phyloP scores from a whole-genome alignment of 2,113 vertebrate genomes.

The Cephalopterus ornatus region DNA sequence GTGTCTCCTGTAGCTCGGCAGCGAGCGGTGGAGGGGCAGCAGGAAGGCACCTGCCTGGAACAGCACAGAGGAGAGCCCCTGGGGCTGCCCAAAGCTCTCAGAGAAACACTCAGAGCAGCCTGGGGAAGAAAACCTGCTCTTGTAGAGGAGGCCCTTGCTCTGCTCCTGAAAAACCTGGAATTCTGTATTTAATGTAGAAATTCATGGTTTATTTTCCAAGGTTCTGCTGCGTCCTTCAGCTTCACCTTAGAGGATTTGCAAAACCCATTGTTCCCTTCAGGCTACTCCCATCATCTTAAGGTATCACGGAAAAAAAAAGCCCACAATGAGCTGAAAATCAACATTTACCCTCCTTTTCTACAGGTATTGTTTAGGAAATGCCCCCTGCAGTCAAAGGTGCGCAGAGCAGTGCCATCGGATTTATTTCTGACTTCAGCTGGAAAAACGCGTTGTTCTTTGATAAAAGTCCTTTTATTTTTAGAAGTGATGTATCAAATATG shows the following conservation, averaged over 20 bases:
- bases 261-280: neutral
- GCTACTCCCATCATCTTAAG: neutral
- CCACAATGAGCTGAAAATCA: neutral
- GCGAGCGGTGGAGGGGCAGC: neutral
- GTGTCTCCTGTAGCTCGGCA: neutral
- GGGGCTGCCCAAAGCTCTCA: neutral
- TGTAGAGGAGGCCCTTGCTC: neutral
- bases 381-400: neutral
- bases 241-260: neutral
- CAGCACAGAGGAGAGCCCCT: neutral
- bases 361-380: neutral
- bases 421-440: neutral
- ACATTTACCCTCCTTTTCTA: neutral
- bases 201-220: neutral
- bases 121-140: neutral
- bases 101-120: neutral
- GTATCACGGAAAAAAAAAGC: neutral
- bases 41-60: neutral
- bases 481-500: conserved; percentile 24
- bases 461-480: conserved; percentile 33
- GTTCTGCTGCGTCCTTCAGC: neutral
- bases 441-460: neutral
- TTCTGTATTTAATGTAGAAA: neutral
- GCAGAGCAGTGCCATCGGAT: neutral
- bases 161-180: neutral